Evolutionary conservation across 2,113 vertebrate species (phyloP), one percentile per base, ranked within the genome.

Genomic region (Puntigrus tetrazona): DNA sequence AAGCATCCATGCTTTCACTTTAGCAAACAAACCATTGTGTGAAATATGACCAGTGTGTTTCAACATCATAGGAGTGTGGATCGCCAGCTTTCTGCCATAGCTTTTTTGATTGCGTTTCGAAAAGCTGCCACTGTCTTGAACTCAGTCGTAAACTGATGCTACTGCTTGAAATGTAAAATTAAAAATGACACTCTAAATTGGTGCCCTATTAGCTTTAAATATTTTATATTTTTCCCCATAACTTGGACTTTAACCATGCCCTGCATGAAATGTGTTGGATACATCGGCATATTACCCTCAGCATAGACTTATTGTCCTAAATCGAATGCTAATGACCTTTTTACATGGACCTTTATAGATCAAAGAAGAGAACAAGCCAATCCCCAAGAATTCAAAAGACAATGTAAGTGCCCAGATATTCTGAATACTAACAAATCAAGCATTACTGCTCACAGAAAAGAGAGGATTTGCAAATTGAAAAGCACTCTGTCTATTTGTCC

Each of bases 311-410:
- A 69, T 16, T 45, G 27, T 34, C 2, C 4, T 72, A 5, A 84
- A 77, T 4, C 34, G 34, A 78, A 73, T 82, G 29, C 55, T 83
- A 88, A 84, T 84, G 57, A 73, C 72, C 65, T 90, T 88, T 89
- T 85, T 82, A 86, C 85, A 81, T 87, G 5, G 77, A 89, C 57
- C 77, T 55, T 86, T 94, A 89, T 91, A 96, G 95, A 93, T 95
- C 86, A 95, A 95, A 92, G 94, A 95, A 9, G 95, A 95, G 90
- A 93, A 92, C 91, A 94, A 91, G 77, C 89, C 93, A 80, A 86
- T 65, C 50, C 57, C 86, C 86, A 90, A 90, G 89, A 91, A 79
- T 65, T 88, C 87, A 75, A 90, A 89, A 81, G 86, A 89, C 5
- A 88, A 91, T 91, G 94, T 95, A 93, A 95, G 94, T 94, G 88